A percentile compares a stretch with the other conserved stretches of the same genome.
Evolutionary conservation across 2,888 invertebrate genomes (phyloP).

Genomic region (Tenthredo distinguenda): DNA sequence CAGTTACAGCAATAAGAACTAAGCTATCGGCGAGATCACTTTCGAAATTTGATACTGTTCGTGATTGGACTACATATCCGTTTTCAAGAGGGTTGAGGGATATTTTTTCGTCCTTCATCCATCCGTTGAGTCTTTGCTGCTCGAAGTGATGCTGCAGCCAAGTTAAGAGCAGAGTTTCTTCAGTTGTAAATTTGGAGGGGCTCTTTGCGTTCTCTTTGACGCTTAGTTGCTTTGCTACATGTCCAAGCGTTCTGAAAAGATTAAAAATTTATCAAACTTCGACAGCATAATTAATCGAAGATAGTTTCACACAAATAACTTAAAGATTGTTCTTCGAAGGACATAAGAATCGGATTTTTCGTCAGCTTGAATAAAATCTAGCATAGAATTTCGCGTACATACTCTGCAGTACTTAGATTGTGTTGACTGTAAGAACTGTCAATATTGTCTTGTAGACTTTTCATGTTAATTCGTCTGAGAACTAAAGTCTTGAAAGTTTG

Average conservation of each 20-base stretch:
- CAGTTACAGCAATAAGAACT: constrained; percentile 80
- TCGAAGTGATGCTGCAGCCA: constrained; percentile 78
- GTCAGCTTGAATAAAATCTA: neutral
- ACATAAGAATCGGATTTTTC: neutral
- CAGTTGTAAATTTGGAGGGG: constrained; percentile 29
- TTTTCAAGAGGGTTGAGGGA: constrained; percentile 57
- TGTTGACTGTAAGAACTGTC: neutral
- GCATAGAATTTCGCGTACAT: neutral
- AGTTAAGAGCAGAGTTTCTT: constrained; percentile 73
- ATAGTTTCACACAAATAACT: neutral
- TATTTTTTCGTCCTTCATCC: constrained; percentile 74
- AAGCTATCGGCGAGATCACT: constrained; percentile 81
- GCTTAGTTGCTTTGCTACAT: neutral
- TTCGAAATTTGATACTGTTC: constrained; percentile 77
- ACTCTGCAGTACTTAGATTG: neutral
- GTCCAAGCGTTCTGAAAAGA: constrained; percentile 5
- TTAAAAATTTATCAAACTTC: neutral
- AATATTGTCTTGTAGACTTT: neutral
- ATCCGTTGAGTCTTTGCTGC: constrained; percentile 75
- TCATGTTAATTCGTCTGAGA: constrained; percentile 73
- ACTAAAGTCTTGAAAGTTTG: constrained; percentile 83
- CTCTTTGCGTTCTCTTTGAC: neutral
- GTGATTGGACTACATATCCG: constrained; percentile 54
- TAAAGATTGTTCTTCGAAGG: neutral
- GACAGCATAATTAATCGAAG: neutral